Percentiles rank a stretch among this genome's conserved stretches.
These are phyloP conservation scores for Diacarnus erythraeanus DNA, from an alignment of 37 sponge, comb jelly and placozoan species.

Conservation along the genomic window DNA sequence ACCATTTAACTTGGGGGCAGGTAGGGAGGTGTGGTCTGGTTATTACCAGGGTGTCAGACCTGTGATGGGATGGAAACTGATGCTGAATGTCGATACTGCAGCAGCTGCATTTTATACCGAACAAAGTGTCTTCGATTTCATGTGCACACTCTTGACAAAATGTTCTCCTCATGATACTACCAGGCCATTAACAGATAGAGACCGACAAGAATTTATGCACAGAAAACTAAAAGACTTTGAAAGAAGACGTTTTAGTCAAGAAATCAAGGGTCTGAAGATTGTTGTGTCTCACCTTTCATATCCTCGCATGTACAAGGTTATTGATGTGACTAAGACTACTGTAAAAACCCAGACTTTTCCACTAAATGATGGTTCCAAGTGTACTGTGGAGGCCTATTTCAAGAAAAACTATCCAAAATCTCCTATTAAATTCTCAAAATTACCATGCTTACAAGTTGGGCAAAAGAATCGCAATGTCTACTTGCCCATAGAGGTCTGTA, in stretches of 20 bases:
- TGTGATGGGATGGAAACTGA: constrained; percentile 51
- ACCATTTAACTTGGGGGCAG: constrained; percentile 36
- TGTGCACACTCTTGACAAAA: constrained; percentile 37
- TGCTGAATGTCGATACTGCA: constrained; percentile 66
- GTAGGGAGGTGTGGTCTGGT: constrained; percentile 74
- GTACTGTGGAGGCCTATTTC: constrained; percentile 61
- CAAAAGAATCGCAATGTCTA: constrained; percentile 35
- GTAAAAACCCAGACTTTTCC: constrained; percentile 17
- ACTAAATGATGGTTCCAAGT: constrained; percentile 4
- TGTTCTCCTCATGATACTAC: constrained; percentile 11
- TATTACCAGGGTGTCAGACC: constrained; percentile 59
- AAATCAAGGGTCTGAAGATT: constrained; percentile 72
- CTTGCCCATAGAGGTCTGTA: constrained; percentile 73
- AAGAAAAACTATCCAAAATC: constrained; percentile 33
- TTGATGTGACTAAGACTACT: neutral
- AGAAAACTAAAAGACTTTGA: constrained; percentile 25
- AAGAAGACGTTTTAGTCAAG: constrained; percentile 28
- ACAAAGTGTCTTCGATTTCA: constrained; percentile 74
- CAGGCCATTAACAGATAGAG: neutral
- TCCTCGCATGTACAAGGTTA: constrained; percentile 40
- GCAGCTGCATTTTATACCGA: constrained; percentile 85
- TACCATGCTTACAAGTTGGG: constrained; percentile 68
- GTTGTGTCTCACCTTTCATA: constrained; percentile 53
- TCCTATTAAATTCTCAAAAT: constrained; percentile 40
- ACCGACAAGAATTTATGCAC: neutral